Base-by-base conservation (phyloP, 1,140 invertebrate genomes). In the Ladona fulva region DNA sequence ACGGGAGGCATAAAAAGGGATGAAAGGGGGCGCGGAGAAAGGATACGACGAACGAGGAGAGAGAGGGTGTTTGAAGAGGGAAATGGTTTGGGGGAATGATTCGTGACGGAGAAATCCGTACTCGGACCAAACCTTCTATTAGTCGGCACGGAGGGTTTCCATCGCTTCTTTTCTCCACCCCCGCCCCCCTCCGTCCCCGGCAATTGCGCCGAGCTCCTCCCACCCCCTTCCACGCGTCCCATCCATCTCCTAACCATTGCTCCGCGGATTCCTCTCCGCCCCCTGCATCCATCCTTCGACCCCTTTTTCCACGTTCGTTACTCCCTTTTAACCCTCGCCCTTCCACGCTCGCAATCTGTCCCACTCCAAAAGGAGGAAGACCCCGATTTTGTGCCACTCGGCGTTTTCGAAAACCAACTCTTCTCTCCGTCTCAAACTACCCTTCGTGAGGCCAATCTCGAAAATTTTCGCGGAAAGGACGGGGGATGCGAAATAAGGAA, bases 21-120 rank as follows among this genome's bases (percentile, higher is more conserved):
- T 37, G 8, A 12, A 66, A 66, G 52, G 52, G 29, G 1, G 8
- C 29, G 29, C 44, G 44, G 19, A 19, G 44, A 52, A 52, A 19
- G 44, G 44, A 52, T 11, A 19, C 19, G 44, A 52, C 10, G 44
- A 19, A 52, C 19, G 44, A 52, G 44, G 44, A 52, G 44, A 66
- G 52, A 66, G 52, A 52, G 52, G n/a, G 52, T 19, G 52, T 66
- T 19, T 19, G 52, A 22, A 22, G 52, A 66, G 52, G 52, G 52
- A 66, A 66, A 66, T 66, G 52, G 52, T 66, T 66, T 66, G 52
- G 52, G 52, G 14, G 52, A 66, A 66, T 12, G 52, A 12, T 66
- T 66, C 52, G 52, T 66, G 52, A 66, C 52, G 52, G n/a, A 66
- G 52, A 66, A 66, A 66, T 66, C 52, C 52, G 52, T 66, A 66